Evolutionary conservation across 2,888 invertebrate species (phyloP).

Genomic region (Ypsolopha sequella): DNA sequence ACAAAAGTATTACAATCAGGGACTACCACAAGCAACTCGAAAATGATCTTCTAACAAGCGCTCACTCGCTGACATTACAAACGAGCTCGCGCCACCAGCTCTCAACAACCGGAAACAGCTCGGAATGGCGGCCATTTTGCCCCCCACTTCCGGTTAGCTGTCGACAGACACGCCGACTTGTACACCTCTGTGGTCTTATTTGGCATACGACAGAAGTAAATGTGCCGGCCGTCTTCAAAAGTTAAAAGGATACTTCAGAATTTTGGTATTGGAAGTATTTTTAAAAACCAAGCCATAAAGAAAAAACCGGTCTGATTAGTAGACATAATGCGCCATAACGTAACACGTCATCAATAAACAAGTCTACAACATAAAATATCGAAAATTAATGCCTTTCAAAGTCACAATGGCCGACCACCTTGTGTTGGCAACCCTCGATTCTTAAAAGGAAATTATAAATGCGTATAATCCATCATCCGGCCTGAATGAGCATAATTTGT

Average conservation of each 20-base stretch:
- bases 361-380: slow-evolving; percentile 18
- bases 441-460: slow-evolving; percentile 10
- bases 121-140: slow-evolving; percentile 5
- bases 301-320: no score
- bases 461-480: slow-evolving; percentile 29
- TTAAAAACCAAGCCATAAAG: no score
- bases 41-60: no score
- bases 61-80: not conserved
- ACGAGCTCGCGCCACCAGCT: not conserved
- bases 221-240: no score
- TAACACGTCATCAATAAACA: slow-evolving; percentile 1
- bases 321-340: no score
- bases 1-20: no score
- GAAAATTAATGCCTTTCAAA: slow-evolving; percentile 30
- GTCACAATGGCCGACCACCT: slow-evolving; percentile 13
- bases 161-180: not conserved
- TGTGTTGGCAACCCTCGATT: not conserved
- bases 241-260: no score
- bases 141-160: slow-evolving; percentile 4
- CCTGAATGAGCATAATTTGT: slow-evolving; percentile 36
- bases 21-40: no score
- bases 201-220: no score
- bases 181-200: no score
- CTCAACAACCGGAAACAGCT: slow-evolving; percentile 3
- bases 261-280: no score